Conservation (phyloP, 1,140 invertebrate species). For the Drosophila watanabei region DNA sequence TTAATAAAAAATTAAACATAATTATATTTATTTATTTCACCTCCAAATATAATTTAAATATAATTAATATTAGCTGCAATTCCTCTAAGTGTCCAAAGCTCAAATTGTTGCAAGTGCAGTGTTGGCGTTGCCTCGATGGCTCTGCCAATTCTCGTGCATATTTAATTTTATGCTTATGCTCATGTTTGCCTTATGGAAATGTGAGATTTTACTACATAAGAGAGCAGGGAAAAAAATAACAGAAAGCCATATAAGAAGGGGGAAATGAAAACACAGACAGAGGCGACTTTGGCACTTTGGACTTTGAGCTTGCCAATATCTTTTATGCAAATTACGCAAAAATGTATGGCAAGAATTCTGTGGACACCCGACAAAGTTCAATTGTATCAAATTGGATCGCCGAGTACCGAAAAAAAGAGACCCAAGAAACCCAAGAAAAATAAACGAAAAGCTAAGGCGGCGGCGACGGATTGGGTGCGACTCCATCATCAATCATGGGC, state of each 20-base stretch:
- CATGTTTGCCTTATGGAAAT: constrained; percentile 81
- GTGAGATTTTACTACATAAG: constrained; percentile 65
- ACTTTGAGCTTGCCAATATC: constrained; percentile 42
- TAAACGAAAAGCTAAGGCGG: constrained; percentile 16
- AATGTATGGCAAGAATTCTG: constrained; percentile 34
- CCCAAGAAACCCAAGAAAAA: constrained; percentile 19
- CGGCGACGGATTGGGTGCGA: constrained; percentile 26
- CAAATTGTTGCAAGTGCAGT: constrained; percentile 55
- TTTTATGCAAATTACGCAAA: constrained; percentile 56
- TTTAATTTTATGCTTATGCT: constrained; percentile 82
- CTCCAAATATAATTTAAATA: too few species aligned
- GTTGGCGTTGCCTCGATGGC: constrained; percentile 63
- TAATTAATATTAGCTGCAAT: fast-evolving
- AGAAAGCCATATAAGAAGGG: constrained; percentile 9
- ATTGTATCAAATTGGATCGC: constrained; percentile 73
- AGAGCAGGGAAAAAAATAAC: constrained; percentile 53
- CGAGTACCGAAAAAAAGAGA: constrained; percentile 5
- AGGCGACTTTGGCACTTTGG: constrained; percentile 52
- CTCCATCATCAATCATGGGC: constrained; percentile 77
- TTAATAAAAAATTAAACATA: not conserved
- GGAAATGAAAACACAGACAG: constrained; percentile 29
- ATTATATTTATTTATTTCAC: not conserved
- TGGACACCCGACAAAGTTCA: constrained; percentile 66
- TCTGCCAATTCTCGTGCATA: constrained; percentile 72
- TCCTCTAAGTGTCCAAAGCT: not conserved